Evolutionary conservation across 2,113 vertebrate genomes (phyloP).

Genomic region (Pedetes capensis): DNA sequence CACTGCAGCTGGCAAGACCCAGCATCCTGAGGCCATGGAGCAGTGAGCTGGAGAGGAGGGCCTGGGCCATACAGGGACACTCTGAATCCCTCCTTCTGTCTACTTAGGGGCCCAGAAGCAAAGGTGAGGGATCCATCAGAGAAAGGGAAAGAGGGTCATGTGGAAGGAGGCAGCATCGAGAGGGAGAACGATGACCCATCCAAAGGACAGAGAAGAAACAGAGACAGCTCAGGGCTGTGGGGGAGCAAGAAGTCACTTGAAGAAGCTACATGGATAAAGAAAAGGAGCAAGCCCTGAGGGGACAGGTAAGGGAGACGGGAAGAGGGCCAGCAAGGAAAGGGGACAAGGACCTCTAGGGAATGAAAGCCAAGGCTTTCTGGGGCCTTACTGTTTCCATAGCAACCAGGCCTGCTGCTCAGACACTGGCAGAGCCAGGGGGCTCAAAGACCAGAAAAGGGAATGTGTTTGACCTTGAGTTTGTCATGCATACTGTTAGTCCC

Average conservation of each 20-base stretch:
- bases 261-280: background rate
- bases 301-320: slow-evolving; percentile 2
- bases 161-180: background rate
- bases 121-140: background rate
- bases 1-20: slow-evolving; percentile 68
- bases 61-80: background rate
- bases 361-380: slow-evolving; percentile 29
- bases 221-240: background rate
- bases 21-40: slow-evolving; percentile 59
- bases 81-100: background rate
- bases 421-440: slow-evolving; percentile 39
- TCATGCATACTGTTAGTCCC: background rate
- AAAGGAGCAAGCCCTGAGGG: background rate
- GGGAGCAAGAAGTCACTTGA: background rate
- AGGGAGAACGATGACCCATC: background rate
- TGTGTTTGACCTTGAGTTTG: slow-evolving; percentile 66
- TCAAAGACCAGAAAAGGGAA: slow-evolving; percentile 59
- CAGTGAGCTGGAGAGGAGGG: background rate
- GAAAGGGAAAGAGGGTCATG: background rate
- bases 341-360: slow-evolving; percentile 57
- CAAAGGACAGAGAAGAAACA: background rate
- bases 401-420: slow-evolving; percentile 66
- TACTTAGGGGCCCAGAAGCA: background rate
- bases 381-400: slow-evolving; percentile 66
- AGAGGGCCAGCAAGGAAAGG: slow-evolving; percentile 28